Percentiles rank a stretch among this genome's conserved stretches.
Conservation (phyloP, 2,888 invertebrate species). For the Ophion ventricosus region DNA sequence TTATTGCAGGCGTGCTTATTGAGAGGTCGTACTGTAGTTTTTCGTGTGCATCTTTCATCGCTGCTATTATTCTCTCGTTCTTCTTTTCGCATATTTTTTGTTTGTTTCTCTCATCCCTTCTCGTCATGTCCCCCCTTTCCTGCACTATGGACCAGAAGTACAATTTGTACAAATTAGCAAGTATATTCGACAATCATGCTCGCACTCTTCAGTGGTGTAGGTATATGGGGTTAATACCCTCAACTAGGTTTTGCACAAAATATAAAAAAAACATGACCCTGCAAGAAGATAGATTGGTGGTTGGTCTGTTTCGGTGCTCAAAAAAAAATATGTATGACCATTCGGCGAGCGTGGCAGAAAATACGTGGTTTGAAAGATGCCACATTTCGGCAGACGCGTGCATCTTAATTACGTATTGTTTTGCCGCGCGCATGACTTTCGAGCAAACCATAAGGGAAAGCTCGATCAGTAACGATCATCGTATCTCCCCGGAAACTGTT, state of each 20-base stretch:
- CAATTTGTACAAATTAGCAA: background rate
- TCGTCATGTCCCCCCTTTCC: too few relatives aligned
- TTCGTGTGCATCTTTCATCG: too few relatives aligned
- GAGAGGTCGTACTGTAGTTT: too few relatives aligned
- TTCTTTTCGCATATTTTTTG: too few relatives aligned
- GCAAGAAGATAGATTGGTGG: background rate
- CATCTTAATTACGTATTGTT: background rate
- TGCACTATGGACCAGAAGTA: too few relatives aligned
- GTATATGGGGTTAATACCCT: background rate
- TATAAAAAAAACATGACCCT: background rate
- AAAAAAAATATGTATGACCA: background rate
- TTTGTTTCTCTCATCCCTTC: too few relatives aligned
- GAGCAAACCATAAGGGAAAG: background rate
- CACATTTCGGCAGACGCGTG: background rate
- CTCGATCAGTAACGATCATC: background rate
- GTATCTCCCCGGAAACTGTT: background rate
- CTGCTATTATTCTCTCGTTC: too few relatives aligned
- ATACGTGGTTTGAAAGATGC: background rate
- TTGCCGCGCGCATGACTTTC: background rate
- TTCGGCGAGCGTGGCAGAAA: background rate
- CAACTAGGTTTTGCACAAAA: background rate
- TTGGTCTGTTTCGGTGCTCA: background rate
- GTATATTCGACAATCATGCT: background rate
- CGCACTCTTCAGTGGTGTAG: background rate
- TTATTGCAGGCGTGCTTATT: too few relatives aligned